Base-by-base conservation (phyloP, 1,140 invertebrate species). In the Globodera ellingtonae region DNA sequence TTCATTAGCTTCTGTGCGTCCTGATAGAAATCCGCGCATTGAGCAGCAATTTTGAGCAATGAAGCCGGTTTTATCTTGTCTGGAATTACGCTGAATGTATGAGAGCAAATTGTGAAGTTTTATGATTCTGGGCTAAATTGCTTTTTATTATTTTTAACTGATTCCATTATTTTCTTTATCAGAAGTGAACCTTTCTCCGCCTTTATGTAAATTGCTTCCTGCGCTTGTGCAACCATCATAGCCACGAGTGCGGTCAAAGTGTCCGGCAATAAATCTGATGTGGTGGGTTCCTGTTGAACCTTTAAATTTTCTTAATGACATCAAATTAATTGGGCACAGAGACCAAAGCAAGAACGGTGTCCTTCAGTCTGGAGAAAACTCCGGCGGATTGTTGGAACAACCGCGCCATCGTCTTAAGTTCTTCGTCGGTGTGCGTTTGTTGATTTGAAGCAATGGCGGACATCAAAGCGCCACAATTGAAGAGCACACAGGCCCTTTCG, bases 221-320 rank as follows among this genome's bases (percentile, higher is more conserved):
- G 97, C 0, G 95, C 97, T 90, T 99, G 97, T 8, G 97, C 96
- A 0, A 98, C 90, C 96, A 98, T 98, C 70, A 99, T 90, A 15
- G 93, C 91, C 48, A 93, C 92, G 10, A 99, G 91, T 52, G 95
- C 94, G 77, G 92, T 91, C 9, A 99, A 91, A 4, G 95, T 95
- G 82, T 98, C 97, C 8, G 95, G 94, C 89, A 93, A 93, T 80
- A 99, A 92, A 91, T 99, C 97, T 6, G 95, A 94, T 6, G 89
- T 86, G 9, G 95, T 86, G 9, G 95, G 95, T 86, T 98, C 96
- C 90, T 95, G 94, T 86, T 95, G 95, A 1, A 82, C 81, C 81
- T 79, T 62, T 75, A 6, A 79, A 13, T 35, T 35, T 35, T 35
- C 35, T 35, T 9, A 13, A 35, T 70, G 21, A 44, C 21, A 10